Conservation (phyloP, 2,113 vertebrate species). For the Bathybates hornii region DNA sequence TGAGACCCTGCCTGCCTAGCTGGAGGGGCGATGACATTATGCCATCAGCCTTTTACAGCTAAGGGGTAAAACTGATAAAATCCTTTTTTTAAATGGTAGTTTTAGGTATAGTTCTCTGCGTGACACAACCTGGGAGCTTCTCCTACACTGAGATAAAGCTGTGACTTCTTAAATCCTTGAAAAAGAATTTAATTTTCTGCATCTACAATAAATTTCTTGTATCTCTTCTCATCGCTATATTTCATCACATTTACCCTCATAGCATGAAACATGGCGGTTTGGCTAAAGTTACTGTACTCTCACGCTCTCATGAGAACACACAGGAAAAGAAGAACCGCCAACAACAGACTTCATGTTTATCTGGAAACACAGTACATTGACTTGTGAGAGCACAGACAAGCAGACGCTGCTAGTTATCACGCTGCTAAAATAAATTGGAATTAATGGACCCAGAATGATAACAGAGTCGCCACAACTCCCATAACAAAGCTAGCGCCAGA, state of each 20-base stretch:
- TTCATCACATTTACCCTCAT: background rate
- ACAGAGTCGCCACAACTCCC: conserved; percentile 61
- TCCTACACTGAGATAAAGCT: background rate
- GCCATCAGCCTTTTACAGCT: background rate
- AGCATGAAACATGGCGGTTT: background rate
- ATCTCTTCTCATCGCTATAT: background rate
- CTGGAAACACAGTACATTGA: conserved; percentile 42
- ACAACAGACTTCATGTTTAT: conserved; percentile 49
- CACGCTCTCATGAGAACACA: conserved; percentile 42
- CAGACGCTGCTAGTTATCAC: conserved; percentile 72
- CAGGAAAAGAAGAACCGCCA: conserved; percentile 20
- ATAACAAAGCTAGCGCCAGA: conserved; percentile 66
- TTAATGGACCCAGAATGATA: conserved; percentile 69
- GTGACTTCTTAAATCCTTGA: background rate
- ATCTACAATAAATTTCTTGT: background rate
- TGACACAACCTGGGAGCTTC: background rate
- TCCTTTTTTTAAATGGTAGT: background rate
- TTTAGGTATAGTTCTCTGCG: background rate
- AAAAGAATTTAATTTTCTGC: background rate
- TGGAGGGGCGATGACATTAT: background rate
- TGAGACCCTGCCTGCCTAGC: background rate
- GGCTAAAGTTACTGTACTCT: background rate
- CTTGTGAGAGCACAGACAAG: conserved; percentile 65
- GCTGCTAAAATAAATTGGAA: conserved; percentile 66
- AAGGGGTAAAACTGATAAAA: background rate